Base-by-base conservation (phyloP, 1,140 invertebrate genomes). In the Aradophagus sp. region DNA sequence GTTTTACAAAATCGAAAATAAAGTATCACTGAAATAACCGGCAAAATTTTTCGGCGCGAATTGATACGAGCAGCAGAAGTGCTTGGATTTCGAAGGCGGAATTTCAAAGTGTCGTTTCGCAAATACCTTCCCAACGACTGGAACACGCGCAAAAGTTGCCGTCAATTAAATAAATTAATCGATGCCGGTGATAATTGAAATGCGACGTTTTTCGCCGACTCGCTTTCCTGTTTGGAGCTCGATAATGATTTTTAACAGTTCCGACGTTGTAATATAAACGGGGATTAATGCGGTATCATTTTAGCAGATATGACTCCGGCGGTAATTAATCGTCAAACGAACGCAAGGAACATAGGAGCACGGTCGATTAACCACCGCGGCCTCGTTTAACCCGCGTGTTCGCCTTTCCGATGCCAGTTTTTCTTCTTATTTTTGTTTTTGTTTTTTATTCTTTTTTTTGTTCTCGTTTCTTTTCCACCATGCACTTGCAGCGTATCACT, bases 361-460 rank as follows among this genome's bases (percentile, higher is more conserved):
- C 58, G 62, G 39, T 73, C 70, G 66, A 74, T 74, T 74, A 74
- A 74, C 55, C 72, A 74, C 47, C 38, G 63, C 59, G 62, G 69
- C 69, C 62, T 66, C 65, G 41, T 69, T 68, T 65, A 59, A 74
- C 62, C 53, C 56, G 65, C 59, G 26, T 39, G 42, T 48, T 66
- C 42, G 56, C 62, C 58, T 67, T 58, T 56, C 55, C 50, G 62
- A 29, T 29, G 4, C 20, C 7, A 5, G 27, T 29, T 29, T n/a
- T 29, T 29, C 6, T 47, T 38, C 66, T 20, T 42, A 56, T 72
- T 72, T 62, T 11, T n/a, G n/a, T n/a, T n/a, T n/a, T n/a, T n/a
- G n/a, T n/a, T n/a, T n/a, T n/a, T n/a, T n/a, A n/a, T 47, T 38
- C 66, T 20, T 42, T 62, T 72, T 72, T 62, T 11, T n/a, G n/a